Percentiles rank a stretch among this genome's conserved stretches.
Conservation (phyloP, 2,113 vertebrate species). For the Mastomys natalensis region DNA sequence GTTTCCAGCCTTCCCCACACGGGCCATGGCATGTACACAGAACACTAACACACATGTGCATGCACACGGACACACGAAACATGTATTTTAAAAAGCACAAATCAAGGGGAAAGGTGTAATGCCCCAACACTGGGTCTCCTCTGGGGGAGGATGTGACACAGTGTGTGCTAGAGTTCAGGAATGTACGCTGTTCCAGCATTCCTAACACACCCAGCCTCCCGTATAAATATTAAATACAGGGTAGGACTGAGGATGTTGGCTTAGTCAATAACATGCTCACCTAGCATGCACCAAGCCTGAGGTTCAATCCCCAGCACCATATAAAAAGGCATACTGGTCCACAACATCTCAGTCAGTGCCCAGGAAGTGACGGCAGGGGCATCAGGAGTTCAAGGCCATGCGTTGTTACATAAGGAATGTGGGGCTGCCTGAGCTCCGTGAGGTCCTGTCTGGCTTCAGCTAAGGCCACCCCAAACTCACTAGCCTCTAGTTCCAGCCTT, state of each 20-base stretch:
- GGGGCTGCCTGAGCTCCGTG: not conserved
- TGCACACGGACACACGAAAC: not conserved
- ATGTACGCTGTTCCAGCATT: not conserved
- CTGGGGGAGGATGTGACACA: accelerated
- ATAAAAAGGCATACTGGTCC: not conserved
- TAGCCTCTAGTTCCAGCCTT: not conserved
- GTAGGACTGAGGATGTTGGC: not conserved
- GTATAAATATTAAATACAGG: not conserved
- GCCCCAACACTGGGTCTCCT: accelerated
- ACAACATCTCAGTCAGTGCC: not conserved
- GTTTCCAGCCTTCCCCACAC: not conserved
- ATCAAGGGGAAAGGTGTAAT: not conserved
- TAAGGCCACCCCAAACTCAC: not conserved
- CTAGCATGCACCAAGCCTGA: not conserved
- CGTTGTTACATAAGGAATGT: not conserved
- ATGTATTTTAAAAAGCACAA: not conserved
- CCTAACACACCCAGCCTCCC: not conserved
- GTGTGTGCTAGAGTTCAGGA: not conserved
- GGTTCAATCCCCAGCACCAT: not conserved
- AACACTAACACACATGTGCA: not conserved
- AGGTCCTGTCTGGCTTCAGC: not conserved
- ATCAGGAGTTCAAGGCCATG: not conserved
- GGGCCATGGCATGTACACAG: not conserved
- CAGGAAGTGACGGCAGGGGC: too few species aligned
- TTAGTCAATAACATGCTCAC: not conserved